Evolutionary conservation across 2,113 vertebrate species (phyloP).

Genomic region (Motacilla alba): DNA sequence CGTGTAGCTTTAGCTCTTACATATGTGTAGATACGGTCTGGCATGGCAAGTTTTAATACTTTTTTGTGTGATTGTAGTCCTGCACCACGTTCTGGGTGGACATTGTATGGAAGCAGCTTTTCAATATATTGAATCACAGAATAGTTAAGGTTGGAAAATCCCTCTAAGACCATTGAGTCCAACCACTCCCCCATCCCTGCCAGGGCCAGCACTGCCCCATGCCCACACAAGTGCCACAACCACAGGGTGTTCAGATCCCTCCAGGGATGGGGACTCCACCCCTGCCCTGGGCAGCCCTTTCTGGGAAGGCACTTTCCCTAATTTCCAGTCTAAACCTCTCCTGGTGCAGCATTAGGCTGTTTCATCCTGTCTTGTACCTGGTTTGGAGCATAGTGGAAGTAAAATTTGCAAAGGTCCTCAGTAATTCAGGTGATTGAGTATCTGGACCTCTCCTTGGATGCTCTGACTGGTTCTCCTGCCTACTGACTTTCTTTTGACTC

Average conservation of each 20-base stretch:
- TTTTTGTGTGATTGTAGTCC: background rate
- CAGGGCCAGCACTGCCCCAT: background rate
- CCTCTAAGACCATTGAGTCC: background rate
- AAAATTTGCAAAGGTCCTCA: background rate
- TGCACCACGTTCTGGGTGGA: background rate
- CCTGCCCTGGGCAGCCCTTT: background rate
- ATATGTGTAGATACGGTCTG: background rate
- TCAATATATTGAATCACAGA: background rate
- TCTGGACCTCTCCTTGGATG: background rate
- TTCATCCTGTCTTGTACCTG: background rate
- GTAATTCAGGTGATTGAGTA: background rate
- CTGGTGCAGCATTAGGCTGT: background rate
- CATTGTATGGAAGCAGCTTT: background rate
- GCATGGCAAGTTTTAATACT: background rate
- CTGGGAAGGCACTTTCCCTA: background rate
- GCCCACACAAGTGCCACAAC: background rate
- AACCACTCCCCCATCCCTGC: background rate
- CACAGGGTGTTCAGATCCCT: background rate
- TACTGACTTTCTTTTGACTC: background rate
- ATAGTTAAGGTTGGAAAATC: background rate
- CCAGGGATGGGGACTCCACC: background rate
- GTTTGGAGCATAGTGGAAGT: background rate
- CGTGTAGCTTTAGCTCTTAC: background rate
- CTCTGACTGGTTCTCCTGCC: background rate
- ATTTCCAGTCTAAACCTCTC: background rate